Conservation (phyloP, 2,113 vertebrate genomes). For the Daboia siamensis region DNA sequence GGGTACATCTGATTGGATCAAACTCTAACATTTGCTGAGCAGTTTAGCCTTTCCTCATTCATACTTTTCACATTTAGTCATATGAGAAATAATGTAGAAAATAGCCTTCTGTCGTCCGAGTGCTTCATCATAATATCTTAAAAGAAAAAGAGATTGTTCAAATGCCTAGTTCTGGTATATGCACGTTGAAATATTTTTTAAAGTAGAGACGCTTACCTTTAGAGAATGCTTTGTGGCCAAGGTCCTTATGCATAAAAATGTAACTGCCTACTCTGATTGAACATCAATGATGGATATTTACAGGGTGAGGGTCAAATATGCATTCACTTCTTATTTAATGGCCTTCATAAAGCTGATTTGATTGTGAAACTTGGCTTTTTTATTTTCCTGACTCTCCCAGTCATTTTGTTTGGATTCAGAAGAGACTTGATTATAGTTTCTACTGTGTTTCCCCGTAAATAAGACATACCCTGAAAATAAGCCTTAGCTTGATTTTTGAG, state of each 20-base stretch:
- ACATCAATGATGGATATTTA: background rate
- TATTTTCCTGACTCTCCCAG: background rate
- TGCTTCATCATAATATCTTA: background rate
- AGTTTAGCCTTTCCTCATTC: slow-evolving; percentile 1
- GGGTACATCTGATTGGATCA: slow-evolving; percentile 25
- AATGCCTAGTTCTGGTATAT: background rate
- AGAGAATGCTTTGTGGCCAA: background rate
- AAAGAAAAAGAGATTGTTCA: background rate
- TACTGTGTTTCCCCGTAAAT: too few species aligned
- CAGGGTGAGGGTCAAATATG: background rate
- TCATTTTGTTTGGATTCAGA: background rate
- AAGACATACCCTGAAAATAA: too few species aligned
- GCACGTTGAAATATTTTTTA: background rate
- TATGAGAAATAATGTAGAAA: slow-evolving; percentile 9
- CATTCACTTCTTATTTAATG: background rate
- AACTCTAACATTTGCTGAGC: background rate
- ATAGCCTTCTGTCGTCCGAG: background rate
- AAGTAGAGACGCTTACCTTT: background rate
- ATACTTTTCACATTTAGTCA: background rate
- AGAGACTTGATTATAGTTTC: background rate
- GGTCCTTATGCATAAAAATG: background rate
- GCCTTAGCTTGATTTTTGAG: too few species aligned
- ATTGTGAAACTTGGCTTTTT: background rate
- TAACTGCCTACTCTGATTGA: background rate
- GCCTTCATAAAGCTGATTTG: background rate